Base-by-base conservation (phyloP, 1,140 invertebrate species). In the Orius laevigatus region DNA sequence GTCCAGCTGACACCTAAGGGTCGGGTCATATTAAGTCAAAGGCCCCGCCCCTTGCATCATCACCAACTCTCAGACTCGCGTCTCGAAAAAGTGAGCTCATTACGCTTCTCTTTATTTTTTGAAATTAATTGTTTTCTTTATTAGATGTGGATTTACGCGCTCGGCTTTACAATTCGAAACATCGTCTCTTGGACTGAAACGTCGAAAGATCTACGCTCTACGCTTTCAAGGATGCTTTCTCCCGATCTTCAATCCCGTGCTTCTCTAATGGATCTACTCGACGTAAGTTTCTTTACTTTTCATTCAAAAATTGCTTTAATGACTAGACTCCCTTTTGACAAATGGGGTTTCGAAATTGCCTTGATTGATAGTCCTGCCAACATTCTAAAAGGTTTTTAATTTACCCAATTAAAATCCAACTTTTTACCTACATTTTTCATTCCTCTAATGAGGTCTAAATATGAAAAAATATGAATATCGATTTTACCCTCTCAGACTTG, bases 141-240 rank as follows among this genome's bases (percentile, higher is more conserved):
- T 20, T 61, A 74, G 71, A 74, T 74, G 72, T 73, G 71, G 71
- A 72, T 75, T 58, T 73, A 67, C 55, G 71, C 70, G 41, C 58
- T 75, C 42, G 72, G 72, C 18, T 63, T 70, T 46, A 71, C 71
- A 20, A 59, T 74, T 57, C 55, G 66, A 53, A 63, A 64, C 50
- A 65, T 64, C 40, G 67, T 66, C 19, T 63, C 64, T 14, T 63
- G 69, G 57, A 61, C 63, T 50, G 70, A 69, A 49, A 65, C 63
- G 38, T 63, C 65, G 25, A 65, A 64, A 5, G 69, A 70, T 31
- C 60, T 74, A 12, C 70, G 70, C 58, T 67, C 67, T 33, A 67
- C 71, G 43, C 57, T 73, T 47, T 64, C 68, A 5, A 67, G 70
- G 39, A 74, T 73, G 71, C 72, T 70, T 39, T 64, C 66, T 46